Conservation (phyloP, 1,140 invertebrate genomes). For the Steinernema khuongi region DNA sequence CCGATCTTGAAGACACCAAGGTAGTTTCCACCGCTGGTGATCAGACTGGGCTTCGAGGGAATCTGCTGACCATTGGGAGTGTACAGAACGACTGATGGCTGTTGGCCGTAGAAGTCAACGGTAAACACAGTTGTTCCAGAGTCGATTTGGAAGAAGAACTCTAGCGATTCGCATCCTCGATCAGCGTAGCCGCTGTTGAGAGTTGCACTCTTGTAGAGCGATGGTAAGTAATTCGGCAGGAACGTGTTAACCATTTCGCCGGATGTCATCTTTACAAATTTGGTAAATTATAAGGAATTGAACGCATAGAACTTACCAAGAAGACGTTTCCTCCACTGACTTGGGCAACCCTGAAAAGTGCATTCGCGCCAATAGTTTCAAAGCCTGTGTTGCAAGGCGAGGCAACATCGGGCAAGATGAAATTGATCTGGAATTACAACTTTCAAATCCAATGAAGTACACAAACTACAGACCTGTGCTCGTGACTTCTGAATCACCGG, state of each 20-base stretch:
- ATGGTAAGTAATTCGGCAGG: slow-evolving; percentile 31
- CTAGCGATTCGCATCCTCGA: slow-evolving; percentile 21
- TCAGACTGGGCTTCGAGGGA: slow-evolving; percentile 17
- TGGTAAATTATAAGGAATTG: neutral
- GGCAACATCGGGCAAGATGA: slow-evolving; percentile 29
- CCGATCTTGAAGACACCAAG: slow-evolving; percentile 29
- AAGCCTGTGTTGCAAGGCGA: slow-evolving; percentile 37
- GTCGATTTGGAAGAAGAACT: slow-evolving; percentile 35
- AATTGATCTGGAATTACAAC: slow-evolving; percentile 26
- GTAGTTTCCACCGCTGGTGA: slow-evolving; percentile 29
- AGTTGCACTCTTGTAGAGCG: slow-evolving; percentile 27
- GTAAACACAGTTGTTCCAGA: slow-evolving; percentile 38
- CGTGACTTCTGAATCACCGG: slow-evolving; percentile 25
- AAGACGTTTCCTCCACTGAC: slow-evolving; percentile 34
- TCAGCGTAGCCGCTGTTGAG: neutral
- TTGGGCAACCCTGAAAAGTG: slow-evolving; percentile 22
- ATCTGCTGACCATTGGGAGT: slow-evolving; percentile 26
- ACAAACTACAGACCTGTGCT: slow-evolving; percentile 24
- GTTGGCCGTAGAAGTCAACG: slow-evolving; percentile 28
- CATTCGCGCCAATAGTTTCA: neutral
- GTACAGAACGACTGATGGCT: slow-evolving; percentile 23
- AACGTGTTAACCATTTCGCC: slow-evolving; percentile 29
- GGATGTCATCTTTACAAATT: slow-evolving; percentile 17
- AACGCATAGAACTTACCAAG: slow-evolving; percentile 17
- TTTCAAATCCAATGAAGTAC: neutral